Evolutionary conservation across 1,140 invertebrate genomes (phyloP), one percentile per base, ranked within the genome.

Genomic region (Drosophila bocki): DNA sequence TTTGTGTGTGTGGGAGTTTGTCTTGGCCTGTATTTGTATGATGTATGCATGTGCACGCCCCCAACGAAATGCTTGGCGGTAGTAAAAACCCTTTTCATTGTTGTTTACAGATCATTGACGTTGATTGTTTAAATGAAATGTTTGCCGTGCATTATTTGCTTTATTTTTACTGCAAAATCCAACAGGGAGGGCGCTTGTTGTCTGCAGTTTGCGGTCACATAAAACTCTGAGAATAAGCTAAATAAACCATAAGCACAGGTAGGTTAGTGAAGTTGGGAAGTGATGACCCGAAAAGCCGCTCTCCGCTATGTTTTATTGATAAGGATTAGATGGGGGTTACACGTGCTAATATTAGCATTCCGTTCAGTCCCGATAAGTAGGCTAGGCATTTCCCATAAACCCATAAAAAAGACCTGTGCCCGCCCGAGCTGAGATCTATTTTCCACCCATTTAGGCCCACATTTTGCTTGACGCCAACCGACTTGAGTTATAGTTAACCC

Each of bases 111-210:
- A 90, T 90, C 85, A 90, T 91, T 90, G 85, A 90, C 86, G 86
- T 91, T 90, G 85, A 90, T 90, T 90, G 85, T 90, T 90, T 91
- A 90, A 90, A 90, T 90, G 86, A 90, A 90, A 90, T 90, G 85
- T 91, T 91, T 91, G 80, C 85, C 29, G 70, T 90, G 81, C 85
- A 88, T 81, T 88, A 81, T 90, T 88, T 90, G 81, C 78, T 74
- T 85, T 82, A 81, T 88, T 83, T 88, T 59, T 69, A 48, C 71
- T 65, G 68, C 71, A 64, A 83, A 80, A 68, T 63, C 67, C 48
- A 39, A 11, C 1, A n/a, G 50, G 22, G 54, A 42, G 22, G 22
- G 11, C 2, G 17, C 17, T 42, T 19, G 44, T 72, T 44, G 37
- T 75, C 69, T 72, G 77, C 65, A 74, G 62, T 59, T 87, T 83